Conservation (phyloP, 2,797 vertebrate genomes). For the Synaphobranchus kaupii region DNA sequence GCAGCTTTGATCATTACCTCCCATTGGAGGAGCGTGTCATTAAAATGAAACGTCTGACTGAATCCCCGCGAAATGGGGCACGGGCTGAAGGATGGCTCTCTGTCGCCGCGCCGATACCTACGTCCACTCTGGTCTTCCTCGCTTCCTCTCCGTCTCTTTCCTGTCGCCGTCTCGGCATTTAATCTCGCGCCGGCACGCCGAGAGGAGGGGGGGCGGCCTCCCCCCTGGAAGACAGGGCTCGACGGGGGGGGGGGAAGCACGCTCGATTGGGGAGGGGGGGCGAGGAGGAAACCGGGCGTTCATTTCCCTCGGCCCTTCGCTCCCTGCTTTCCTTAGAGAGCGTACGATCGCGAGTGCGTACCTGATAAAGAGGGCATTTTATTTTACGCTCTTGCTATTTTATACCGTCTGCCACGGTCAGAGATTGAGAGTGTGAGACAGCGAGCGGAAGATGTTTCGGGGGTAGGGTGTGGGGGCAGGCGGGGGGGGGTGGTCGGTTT, state of each 20-base stretch:
- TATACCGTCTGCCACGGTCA: not conserved
- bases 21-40: conserved; percentile 78
- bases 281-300: not conserved
- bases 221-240: not conserved
- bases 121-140: conserved; percentile 59
- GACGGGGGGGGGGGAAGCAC: not conserved
- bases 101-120: conserved; percentile 71
- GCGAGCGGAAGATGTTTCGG: not conserved
- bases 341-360: conserved; percentile 83
- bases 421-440: not conserved
- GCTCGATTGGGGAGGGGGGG: not conserved
- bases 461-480: not conserved
- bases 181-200: conserved; percentile 86
- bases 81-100: conserved; percentile 77
- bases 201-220: conserved; percentile 65
- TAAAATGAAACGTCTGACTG: conserved; percentile 76
- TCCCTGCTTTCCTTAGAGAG: conserved; percentile 72
- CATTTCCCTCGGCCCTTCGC: not conserved
- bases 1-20: conserved; percentile 72
- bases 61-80: conserved; percentile 79
- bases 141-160: conserved; percentile 86
- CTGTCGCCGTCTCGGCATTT: conserved; percentile 87
- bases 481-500: conserved; percentile 33
- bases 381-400: not conserved
- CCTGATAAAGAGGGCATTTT: conserved; percentile 86